Percentiles rank a stretch among this genome's conserved stretches.
Evolutionary conservation across 2,797 vertebrate species (phyloP).

Genomic region (Holocentrus rufus): DNA sequence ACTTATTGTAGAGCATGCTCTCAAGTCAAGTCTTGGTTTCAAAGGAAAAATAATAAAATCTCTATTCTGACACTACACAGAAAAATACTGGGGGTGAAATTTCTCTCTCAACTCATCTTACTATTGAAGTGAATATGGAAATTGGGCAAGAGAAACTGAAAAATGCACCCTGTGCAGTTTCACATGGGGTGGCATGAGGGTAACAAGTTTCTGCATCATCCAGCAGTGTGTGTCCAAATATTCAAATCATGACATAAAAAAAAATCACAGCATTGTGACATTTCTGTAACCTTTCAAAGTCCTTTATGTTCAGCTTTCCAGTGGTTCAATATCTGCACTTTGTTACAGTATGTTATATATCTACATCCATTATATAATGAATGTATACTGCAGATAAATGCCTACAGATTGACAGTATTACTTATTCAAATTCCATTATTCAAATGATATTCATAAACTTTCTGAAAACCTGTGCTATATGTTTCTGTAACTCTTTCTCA

Average conservation of each 20-base stretch:
- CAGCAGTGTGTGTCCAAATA: neutral
- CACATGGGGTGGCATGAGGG: neutral
- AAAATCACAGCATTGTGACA: neutral
- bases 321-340: too few relatives aligned
- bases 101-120: slow-evolving; percentile 22
- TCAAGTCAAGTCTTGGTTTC: slow-evolving; percentile 7
- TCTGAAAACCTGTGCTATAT: neutral
- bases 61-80: neutral
- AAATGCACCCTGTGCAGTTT: neutral
- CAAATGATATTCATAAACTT: slow-evolving; percentile 26
- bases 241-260: neutral
- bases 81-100: neutral
- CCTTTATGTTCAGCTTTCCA: too few relatives aligned
- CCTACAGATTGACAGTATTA: neutral
- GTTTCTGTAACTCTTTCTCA: slow-evolving; percentile 29
- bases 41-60: slow-evolving; percentile 9
- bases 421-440: slow-evolving; percentile 13
- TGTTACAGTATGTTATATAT: too few relatives aligned
- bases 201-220: neutral
- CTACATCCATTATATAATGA: too few relatives aligned
- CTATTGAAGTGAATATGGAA: neutral
- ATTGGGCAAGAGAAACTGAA: neutral
- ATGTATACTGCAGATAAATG: too few relatives aligned
- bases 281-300: neutral
- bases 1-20: neutral